Conservation (phyloP, 2,113 vertebrate genomes). For the Amblyornis subalaris region DNA sequence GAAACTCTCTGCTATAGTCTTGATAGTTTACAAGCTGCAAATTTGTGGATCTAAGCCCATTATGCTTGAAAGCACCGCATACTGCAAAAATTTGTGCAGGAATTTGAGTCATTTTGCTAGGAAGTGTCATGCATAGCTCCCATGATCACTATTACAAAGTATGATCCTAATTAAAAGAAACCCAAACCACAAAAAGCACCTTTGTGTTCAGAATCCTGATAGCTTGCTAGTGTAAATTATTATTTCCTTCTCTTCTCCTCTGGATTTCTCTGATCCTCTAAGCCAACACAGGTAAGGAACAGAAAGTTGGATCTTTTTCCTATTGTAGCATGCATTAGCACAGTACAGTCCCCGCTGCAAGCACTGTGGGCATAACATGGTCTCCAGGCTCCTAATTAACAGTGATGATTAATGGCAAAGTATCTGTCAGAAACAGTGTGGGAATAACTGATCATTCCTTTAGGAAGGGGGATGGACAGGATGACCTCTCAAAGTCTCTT, state of each 20-base stretch:
- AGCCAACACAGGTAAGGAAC: neutral
- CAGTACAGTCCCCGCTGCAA: neutral
- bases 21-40: neutral
- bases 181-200: neutral
- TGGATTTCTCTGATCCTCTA: neutral
- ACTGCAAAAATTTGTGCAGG: neutral
- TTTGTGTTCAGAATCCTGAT: conserved; percentile 1
- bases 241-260: neutral
- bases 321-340: neutral
- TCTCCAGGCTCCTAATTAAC: neutral
- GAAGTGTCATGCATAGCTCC: conserved; percentile 23
- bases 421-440: neutral
- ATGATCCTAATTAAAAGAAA: conserved; percentile 4
- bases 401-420: neutral
- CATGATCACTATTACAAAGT: conserved; percentile 2
- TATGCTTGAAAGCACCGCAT: neutral
- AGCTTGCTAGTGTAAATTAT: neutral
- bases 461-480: neutral
- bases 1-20: neutral
- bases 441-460: neutral
- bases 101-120: conserved; percentile 37
- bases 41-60: neutral
- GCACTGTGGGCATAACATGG: neutral
- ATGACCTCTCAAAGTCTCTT: neutral
- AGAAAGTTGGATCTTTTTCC: neutral